Percentiles rank a stretch among this genome's conserved stretches.
phyloP scores from a whole-genome alignment of 2,113 vertebrate species.

The Salvator merianae region DNA sequence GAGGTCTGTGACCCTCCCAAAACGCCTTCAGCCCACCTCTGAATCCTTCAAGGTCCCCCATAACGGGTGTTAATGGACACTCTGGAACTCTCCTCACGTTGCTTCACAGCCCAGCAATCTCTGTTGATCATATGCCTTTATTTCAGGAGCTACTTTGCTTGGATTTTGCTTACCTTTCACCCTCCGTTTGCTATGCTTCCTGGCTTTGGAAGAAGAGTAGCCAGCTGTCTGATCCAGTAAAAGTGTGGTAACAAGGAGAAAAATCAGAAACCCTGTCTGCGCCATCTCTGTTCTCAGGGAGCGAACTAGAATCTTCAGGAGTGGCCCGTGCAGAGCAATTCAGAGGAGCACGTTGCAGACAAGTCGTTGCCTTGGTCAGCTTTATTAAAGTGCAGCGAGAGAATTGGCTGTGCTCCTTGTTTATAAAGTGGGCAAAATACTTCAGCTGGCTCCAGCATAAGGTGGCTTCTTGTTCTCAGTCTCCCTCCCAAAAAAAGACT shows the following conservation, averaged over 20 bases:
- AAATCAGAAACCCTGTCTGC: conserved; percentile 65
- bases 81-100: too few relatives aligned
- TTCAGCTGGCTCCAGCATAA: conserved; percentile 59
- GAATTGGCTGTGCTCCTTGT: conserved; percentile 64
- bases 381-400: conserved; percentile 64
- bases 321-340: conserved; percentile 4
- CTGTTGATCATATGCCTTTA: not conserved
- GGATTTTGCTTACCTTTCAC: conserved; percentile 75
- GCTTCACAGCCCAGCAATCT: too few relatives aligned
- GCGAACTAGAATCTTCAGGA: conserved; percentile 7
- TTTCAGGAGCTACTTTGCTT: not conserved
- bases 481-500: conserved; percentile 10
- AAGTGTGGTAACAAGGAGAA: conserved; percentile 72
- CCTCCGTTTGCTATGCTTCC: conserved; percentile 79
- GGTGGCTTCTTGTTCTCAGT: conserved; percentile 69
- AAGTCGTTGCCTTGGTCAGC: conserved; percentile 33
- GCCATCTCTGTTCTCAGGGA: conserved; percentile 67
- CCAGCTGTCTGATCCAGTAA: conserved; percentile 74
- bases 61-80: too few relatives aligned
- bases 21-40: too few relatives aligned
- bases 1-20: too few relatives aligned
- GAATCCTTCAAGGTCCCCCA: too few relatives aligned
- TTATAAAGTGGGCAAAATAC: conserved; percentile 59
- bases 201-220: conserved; percentile 69
- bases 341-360: not conserved